phyloP scores from a whole-genome alignment of 1,140 invertebrate genomes.

The Meloidogyne exigua region DNA sequence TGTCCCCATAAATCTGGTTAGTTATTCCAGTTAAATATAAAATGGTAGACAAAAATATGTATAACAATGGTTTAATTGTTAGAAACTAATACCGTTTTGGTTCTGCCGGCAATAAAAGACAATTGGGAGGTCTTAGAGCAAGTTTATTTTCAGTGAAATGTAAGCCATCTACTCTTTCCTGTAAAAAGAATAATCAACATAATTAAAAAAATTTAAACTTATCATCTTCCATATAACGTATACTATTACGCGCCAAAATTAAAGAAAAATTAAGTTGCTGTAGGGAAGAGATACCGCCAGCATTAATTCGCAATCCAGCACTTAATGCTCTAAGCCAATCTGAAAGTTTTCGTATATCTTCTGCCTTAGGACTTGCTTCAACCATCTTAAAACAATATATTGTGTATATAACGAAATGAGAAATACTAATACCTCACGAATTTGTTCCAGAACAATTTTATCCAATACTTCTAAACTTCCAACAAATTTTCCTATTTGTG shows the following conservation, averaged over 20 bases:
- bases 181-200: background rate
- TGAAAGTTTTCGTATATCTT: slow-evolving; percentile 76
- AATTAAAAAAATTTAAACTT: background rate
- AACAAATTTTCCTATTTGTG: slow-evolving; percentile 10
- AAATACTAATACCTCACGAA: slow-evolving; percentile 1
- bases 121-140: slow-evolving; percentile 38
- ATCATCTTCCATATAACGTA: slow-evolving; percentile 9
- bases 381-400: slow-evolving; percentile 66
- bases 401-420: background rate
- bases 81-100: slow-evolving; percentile 49
- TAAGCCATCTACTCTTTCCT: background rate
- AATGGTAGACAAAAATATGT: too few species aligned
- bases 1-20: background rate
- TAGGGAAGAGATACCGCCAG: slow-evolving; percentile 71
- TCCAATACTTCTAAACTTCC: slow-evolving; percentile 1
- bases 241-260: slow-evolving; percentile 1
- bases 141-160: slow-evolving; percentile 17
- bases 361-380: slow-evolving; percentile 75
- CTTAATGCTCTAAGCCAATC: slow-evolving; percentile 78
- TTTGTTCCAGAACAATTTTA: background rate
- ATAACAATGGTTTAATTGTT: too few species aligned
- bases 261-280: slow-evolving; percentile 77
- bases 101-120: slow-evolving; percentile 47
- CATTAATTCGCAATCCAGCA: slow-evolving; percentile 78
- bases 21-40: too few species aligned